Conservation (phyloP, 2,888 invertebrate genomes). For the Xestia rhomboidea region DNA sequence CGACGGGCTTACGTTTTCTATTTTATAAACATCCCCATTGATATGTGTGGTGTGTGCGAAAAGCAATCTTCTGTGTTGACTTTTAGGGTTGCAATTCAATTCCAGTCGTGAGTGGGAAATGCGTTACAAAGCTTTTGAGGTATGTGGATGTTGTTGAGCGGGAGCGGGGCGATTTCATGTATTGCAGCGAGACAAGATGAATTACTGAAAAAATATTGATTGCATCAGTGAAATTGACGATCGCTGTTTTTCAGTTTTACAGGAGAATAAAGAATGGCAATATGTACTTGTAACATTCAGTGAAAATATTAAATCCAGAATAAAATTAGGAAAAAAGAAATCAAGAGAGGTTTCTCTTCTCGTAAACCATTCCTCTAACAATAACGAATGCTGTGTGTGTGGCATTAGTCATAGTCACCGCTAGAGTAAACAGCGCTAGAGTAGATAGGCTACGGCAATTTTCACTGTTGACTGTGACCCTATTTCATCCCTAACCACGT, state of each 20-base stretch:
- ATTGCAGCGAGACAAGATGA: not conserved
- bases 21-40: slow-evolving; percentile 64
- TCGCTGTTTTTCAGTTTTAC: not conserved
- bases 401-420: not conserved
- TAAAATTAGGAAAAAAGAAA: not conserved
- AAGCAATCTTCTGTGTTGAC: slow-evolving; percentile 48
- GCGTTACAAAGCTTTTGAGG: slow-evolving; percentile 51
- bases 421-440: no score
- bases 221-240: not conserved
- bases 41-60: slow-evolving; percentile 43
- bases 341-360: not conserved
- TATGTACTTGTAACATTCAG: not conserved
- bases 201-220: not conserved
- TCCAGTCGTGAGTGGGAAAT: slow-evolving; percentile 42
- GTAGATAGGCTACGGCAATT: not conserved
- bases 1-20: slow-evolving; percentile 63
- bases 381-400: not conserved
- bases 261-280: not conserved
- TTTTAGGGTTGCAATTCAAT: slow-evolving; percentile 58
- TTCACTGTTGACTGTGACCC: not conserved
- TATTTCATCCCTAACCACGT: not conserved
- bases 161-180: slow-evolving; percentile 9
- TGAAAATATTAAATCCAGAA: not conserved
- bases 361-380: not conserved
- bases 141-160: slow-evolving; percentile 12